Evolutionary conservation across 2,888 invertebrate species (phyloP).

Genomic region (Acleris holmiana): DNA sequence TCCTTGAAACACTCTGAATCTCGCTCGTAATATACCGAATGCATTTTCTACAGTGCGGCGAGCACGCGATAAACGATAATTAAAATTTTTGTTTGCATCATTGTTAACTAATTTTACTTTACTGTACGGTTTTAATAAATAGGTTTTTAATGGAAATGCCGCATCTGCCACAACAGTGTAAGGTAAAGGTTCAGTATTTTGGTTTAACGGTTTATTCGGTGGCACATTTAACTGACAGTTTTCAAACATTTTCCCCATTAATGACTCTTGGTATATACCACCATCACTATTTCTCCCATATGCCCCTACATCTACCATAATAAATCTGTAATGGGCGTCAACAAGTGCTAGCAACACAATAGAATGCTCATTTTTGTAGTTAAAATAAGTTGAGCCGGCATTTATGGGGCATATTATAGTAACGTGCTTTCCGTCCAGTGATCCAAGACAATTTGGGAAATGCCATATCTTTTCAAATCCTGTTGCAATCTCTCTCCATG

Average conservation of each 20-base stretch:
- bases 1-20: conserved; percentile 10
- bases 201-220: conserved; percentile 1
- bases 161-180: conserved; percentile 18
- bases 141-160: conserved; percentile 21
- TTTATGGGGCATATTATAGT: conserved; percentile 35
- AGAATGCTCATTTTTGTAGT: conserved; percentile 2
- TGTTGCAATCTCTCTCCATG: conserved; percentile 35
- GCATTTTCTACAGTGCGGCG: conserved; percentile 11
- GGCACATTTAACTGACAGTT: too few relatives aligned
- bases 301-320: conserved; percentile 2
- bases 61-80: conserved; percentile 7
- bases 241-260: not conserved
- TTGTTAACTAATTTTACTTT: conserved; percentile 11
- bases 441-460: conserved; percentile 30
- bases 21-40: not conserved
- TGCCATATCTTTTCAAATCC: conserved; percentile 33
- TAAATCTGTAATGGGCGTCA: conserved; percentile 15
- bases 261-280: not conserved
- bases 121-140: too few relatives aligned
- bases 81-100: conserved; percentile 5
- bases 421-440: too few relatives aligned
- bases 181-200: conserved; percentile 8
- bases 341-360: conserved; percentile 9
- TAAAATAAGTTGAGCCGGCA: conserved; percentile 17
- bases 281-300: conserved; percentile 13